Percentiles rank a stretch among this genome's conserved stretches.
Evolutionary conservation across 2,113 vertebrate genomes (phyloP).

Genomic region (Macrotus californicus): DNA sequence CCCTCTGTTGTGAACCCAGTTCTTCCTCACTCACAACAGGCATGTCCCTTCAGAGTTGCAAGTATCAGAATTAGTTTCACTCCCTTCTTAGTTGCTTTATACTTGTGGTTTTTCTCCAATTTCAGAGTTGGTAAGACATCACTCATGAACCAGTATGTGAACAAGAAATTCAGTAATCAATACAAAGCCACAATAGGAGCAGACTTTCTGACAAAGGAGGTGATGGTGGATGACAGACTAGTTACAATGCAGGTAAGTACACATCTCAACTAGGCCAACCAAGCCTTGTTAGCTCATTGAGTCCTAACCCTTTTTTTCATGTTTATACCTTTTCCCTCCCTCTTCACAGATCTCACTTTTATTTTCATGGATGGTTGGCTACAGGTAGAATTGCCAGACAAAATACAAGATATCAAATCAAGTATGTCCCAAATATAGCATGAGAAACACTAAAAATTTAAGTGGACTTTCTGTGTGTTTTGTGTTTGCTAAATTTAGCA

Average conservation of each 20-base stretch:
- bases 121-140: constrained; percentile 97
- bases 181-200: constrained; percentile 99
- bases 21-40: not conserved
- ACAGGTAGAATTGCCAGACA: not conserved
- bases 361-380: not conserved
- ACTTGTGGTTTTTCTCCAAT: constrained; percentile 12
- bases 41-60: not conserved
- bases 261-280: fast-evolving
- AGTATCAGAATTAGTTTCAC: not conserved
- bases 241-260: constrained; percentile 97
- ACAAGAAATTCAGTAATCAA: constrained; percentile 99
- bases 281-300: no score
- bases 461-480: not conserved
- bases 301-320: no score
- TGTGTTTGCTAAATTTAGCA: not conserved
- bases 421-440: not conserved
- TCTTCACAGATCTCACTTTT: not conserved
- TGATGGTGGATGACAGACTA: constrained; percentile 99
- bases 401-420: fast-evolving
- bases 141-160: constrained; percentile 99
- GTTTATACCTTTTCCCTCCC: not conserved
- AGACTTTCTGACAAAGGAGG: constrained; percentile 98
- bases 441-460: not conserved
- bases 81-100: not conserved
- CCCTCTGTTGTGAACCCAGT: not conserved